phyloP scores from a whole-genome alignment of 2,888 invertebrate genomes.

The Congeria kusceri region DNA sequence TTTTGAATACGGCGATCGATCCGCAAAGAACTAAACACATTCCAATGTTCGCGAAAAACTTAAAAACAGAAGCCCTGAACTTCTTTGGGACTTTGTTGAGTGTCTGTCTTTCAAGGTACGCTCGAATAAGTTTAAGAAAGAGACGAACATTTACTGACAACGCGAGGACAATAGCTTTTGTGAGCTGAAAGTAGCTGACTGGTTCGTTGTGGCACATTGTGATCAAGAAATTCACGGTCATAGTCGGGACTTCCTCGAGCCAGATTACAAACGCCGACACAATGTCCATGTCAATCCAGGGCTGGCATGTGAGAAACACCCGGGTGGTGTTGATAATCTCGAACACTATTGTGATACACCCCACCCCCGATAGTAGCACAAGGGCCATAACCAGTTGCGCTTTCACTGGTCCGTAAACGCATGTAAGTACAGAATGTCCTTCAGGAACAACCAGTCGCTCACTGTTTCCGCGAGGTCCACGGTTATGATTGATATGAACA shows the following conservation, averaged over 20 bases:
- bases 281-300: conserved; percentile 70
- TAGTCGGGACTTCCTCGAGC: conserved; percentile 69
- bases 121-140: conserved; percentile 47
- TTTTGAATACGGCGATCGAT: conserved; percentile 49
- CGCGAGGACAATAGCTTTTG: conserved; percentile 69
- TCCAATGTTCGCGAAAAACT: conserved; percentile 43
- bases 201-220: conserved; percentile 75
- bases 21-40: conserved; percentile 53
- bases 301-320: conserved; percentile 52
- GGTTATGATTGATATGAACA: conserved; percentile 53
- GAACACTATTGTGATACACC: conserved; percentile 45
- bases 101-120: conserved; percentile 26
- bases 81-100: conserved; percentile 4
- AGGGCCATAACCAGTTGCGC: conserved; percentile 27
- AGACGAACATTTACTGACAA: conserved; percentile 64
- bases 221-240: conserved; percentile 68
- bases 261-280: conserved; percentile 69
- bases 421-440: conserved; percentile 62
- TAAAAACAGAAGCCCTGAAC: conserved; percentile 46
- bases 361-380: conserved; percentile 35
- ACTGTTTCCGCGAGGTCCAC: conserved; percentile 67
- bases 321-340: conserved; percentile 53
- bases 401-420: conserved; percentile 70
- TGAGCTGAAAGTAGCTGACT: conserved; percentile 74
- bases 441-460: conserved; percentile 75